Percentiles rank a stretch among this genome's conserved stretches.
phyloP scores from a whole-genome alignment of 2,113 vertebrate species.

The Scophthalmus maximus region DNA sequence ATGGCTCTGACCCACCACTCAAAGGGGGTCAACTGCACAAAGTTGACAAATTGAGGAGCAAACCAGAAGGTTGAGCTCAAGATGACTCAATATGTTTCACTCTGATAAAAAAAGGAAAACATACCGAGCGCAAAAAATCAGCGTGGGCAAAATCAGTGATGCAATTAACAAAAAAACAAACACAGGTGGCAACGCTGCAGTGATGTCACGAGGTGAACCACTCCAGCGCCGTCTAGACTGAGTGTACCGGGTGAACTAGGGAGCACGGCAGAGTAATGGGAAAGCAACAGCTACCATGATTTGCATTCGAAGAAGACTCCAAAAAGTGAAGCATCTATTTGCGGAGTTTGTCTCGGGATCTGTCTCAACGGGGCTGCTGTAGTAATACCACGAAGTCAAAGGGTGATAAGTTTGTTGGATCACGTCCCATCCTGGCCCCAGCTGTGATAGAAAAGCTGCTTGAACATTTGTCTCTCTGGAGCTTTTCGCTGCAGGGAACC shows the following conservation, averaged over 20 bases:
- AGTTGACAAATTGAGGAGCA: conserved; percentile 71
- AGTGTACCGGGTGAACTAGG: conserved; percentile 43
- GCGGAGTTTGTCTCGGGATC: conserved; percentile 38
- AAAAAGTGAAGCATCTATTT: conserved; percentile 46
- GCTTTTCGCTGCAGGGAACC: conserved; percentile 63
- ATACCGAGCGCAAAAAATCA: conserved; percentile 2
- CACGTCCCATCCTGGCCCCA: conserved; percentile 40
- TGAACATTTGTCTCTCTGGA: conserved; percentile 62
- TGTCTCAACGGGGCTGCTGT: conserved; percentile 45
- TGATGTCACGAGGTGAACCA: conserved; percentile 27
- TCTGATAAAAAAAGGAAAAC: conserved; percentile 3
- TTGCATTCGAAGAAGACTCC: conserved; percentile 66
- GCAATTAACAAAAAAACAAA: conserved; percentile 57
- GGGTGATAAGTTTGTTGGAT: conserved; percentile 65
- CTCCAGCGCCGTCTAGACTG: conserved; percentile 27
- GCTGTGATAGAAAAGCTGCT: conserved; percentile 48
- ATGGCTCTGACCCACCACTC: conserved; percentile 76
- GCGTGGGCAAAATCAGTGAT: conserved; percentile 27
- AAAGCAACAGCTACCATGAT: conserved; percentile 48
- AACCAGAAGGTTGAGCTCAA: conserved; percentile 43
- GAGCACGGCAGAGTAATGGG: conserved; percentile 31
- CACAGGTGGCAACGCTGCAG: conserved; percentile 5
- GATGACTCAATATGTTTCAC: conserved; percentile 47
- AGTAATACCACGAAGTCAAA: conserved; percentile 52
- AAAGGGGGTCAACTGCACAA: conserved; percentile 70